Base-by-base conservation (phyloP, 2,113 vertebrate species). In the Picathartes gymnocephalus region DNA sequence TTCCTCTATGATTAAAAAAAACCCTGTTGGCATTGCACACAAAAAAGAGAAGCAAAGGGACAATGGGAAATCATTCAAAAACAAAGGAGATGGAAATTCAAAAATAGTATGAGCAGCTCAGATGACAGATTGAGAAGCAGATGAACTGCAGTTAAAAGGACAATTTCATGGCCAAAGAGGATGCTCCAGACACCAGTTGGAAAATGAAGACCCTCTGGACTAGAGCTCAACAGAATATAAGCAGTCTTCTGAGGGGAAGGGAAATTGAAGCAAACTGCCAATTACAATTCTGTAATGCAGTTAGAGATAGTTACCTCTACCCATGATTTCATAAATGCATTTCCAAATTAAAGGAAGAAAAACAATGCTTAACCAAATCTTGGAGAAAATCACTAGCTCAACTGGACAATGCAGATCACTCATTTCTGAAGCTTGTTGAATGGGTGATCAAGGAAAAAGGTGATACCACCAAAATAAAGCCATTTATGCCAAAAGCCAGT, bases 1-100 rank as follows among this genome's bases (percentile, higher is more conserved):
- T 77, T 90, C 76, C 60, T 92, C 79, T 20, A 88, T 92, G 94
- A 95, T 92, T 86, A 85, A 85, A 93, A 84, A 39, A 90, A 74
- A 25, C 13, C 42, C 70, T 61, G 80, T 77, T 92, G 90, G 92
- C 90, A 92, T 40, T 18, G 9, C 25, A 57, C 37, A 58, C 60
- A 89, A 77, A 47, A 84, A 91, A 74, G 70, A 53, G 18, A 89
- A n/a, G 76, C 39, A 77, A 73, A 90, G 54, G 76, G 88, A 61
- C 16, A 19, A 88, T 5, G 57, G 57, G 62, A 95, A 93, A 95
- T 77, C 48, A 54, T 60, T 79, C 45, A 78, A 95, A 95, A 93
- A 92, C 81, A 94, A 91, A 96, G 74, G 78, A 88, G 57, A 47
- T 35, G n/a, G 85, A 81, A 94, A 95, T 73, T 79, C 31, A 74